Base-by-base conservation (phyloP, 2,888 invertebrate genomes). In the Copidosoma aretas region DNA sequence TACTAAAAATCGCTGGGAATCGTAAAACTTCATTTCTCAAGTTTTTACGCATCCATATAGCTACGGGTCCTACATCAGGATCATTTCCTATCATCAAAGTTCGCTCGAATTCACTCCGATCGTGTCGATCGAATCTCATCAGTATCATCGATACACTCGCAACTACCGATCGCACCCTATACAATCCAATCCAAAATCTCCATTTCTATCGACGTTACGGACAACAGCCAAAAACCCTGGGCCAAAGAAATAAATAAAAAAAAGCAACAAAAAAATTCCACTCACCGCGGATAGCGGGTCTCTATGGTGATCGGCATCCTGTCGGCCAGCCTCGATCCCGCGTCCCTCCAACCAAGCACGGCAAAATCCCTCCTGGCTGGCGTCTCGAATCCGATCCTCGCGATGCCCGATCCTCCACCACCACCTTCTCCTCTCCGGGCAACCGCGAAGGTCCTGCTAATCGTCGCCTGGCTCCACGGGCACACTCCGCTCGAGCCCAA, bases 301-400 rank as follows among this genome's bases (percentile, higher is more conserved):
- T 80, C 79, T 3, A 79, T 71, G 51, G 75, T 77, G 65, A 76
- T 78, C 19, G 82, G 81, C 81, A 82, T 82, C 58, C 73, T 77
- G 71, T n/a, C 54, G 25, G 15, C 19, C 21, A 22, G 39, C 2
- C 58, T 53, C 1, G 25, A 5, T 12, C 21, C 57, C 8, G 46
- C 41, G 24, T 41, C 52, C 64, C 53, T 67, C 64, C 70, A 41
- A 46, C 58, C 64, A 57, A 69, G 25, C 12, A 67, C 46, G n/a
- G 63, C 59, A 56, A 74, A 72, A 15, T 43, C 65, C 32, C 72
- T 71, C 10, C 25, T 60, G 10, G 32, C 32, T 32, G 3, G 3
- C 4, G 32, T 32, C 24, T 61, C 62, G 73, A 62, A 52, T 68
- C 64, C 59, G 58, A 63, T 67, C 70, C 68, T 41, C 62, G 65